A percentile compares a stretch with the other conserved stretches of the same genome.
These are phyloP conservation scores for Pedionomus torquatus DNA, from an alignment of 2,113 vertebrate species.

Conservation along the genomic window DNA sequence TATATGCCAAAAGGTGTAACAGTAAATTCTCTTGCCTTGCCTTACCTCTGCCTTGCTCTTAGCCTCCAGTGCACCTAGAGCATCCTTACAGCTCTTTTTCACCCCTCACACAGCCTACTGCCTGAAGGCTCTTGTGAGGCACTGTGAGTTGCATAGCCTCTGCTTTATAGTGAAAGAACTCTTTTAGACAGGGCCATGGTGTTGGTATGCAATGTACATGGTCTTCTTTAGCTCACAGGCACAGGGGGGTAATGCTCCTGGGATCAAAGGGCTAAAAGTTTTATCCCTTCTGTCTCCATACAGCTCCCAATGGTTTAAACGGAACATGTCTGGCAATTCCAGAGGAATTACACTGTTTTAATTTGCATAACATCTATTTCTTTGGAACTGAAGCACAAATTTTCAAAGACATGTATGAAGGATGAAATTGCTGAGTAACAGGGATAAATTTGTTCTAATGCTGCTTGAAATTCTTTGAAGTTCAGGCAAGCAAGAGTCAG, in stretches of 20 bases:
- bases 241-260: background rate
- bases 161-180: background rate
- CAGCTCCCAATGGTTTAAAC: background rate
- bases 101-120: background rate
- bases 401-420: slow-evolving; percentile 2
- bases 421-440: slow-evolving; percentile 29
- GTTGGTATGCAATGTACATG: background rate
- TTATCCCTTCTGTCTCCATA: background rate
- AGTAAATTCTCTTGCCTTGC: background rate
- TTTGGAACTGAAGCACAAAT: background rate
- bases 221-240: background rate
- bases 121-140: background rate
- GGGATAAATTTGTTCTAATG: background rate
- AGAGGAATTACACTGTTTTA: background rate
- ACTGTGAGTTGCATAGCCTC: background rate
- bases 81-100: background rate
- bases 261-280: background rate
- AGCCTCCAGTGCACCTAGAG: too few species aligned
- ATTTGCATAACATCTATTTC: slow-evolving; percentile 29
- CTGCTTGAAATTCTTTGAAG: slow-evolving; percentile 40
- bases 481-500: background rate
- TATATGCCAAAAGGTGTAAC: background rate
- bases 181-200: background rate
- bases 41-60: background rate
- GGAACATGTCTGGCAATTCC: background rate